Percentiles rank a stretch among this genome's conserved stretches.
Conservation (phyloP, 37 sponge, comb jelly and placozoan genomes). For the Cliona cf. orientalis region DNA sequence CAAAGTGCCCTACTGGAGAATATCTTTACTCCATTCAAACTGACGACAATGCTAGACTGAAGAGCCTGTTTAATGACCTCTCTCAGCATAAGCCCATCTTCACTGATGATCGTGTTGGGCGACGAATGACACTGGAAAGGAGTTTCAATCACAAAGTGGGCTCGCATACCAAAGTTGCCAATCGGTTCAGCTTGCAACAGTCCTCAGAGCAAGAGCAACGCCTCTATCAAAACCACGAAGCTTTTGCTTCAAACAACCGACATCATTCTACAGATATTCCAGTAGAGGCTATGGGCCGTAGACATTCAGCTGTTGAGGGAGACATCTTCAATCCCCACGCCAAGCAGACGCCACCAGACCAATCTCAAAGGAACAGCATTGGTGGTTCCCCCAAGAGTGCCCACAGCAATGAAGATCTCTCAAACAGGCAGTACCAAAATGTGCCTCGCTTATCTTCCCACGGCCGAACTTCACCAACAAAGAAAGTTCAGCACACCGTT, state of each 20-base stretch:
- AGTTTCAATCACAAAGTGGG: not conserved
- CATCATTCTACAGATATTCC: not conserved
- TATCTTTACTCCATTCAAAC: constrained; percentile 42
- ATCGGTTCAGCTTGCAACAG: constrained; percentile 10
- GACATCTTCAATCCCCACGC: not conserved
- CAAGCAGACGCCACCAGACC: not conserved
- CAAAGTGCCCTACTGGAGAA: constrained; percentile 65
- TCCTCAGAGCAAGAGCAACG: not conserved
- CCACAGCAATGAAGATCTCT: constrained; percentile 2
- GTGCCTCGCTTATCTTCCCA: not conserved
- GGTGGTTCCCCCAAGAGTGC: not conserved
- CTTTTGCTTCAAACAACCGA: not conserved
- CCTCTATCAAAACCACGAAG: constrained; percentile 34
- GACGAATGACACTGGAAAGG: constrained; percentile 56
- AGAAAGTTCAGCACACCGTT: not conserved
- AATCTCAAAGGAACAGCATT: not conserved
- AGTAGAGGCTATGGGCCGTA: not conserved
- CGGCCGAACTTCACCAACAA: constrained; percentile 1
- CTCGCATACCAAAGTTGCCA: not conserved
- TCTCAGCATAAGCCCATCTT: constrained; percentile 71
- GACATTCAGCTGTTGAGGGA: constrained; percentile 7
- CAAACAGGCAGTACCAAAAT: constrained; percentile 22
- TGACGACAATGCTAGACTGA: constrained; percentile 40
- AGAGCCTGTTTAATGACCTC: constrained; percentile 65
- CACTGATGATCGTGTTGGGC: constrained; percentile 53